A percentile compares a stretch with the other conserved stretches of the same genome.
Evolutionary conservation across 2,888 invertebrate species (phyloP).

Genomic region (Myathropa florea): DNA sequence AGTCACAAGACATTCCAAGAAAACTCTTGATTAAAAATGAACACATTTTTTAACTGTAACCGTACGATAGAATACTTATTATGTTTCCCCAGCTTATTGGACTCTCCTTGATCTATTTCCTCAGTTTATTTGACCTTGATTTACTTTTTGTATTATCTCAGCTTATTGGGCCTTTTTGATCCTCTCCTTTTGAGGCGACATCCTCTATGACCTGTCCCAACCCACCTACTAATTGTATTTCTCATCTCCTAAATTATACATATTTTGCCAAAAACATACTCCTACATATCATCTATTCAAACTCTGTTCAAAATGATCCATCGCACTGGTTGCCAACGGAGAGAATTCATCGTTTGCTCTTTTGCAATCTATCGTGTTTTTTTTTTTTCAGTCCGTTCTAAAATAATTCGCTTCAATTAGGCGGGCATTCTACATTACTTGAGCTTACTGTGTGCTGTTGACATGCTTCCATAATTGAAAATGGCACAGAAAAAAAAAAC

Average conservation of each 20-base stretch:
- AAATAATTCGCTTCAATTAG: slow-evolving; percentile 61
- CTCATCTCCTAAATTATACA: neutral
- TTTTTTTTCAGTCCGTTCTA: slow-evolving; percentile 24
- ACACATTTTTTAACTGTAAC: too few species aligned
- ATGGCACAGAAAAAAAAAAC: slow-evolving; percentile 12
- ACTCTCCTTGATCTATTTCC: too few species aligned
- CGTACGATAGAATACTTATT: too few species aligned
- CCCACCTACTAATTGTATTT: neutral
- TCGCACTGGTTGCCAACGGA: neutral
- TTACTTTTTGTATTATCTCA: too few species aligned
- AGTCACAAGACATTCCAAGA: too few species aligned
- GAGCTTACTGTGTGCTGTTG: slow-evolving; percentile 6
- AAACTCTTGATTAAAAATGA: too few species aligned
- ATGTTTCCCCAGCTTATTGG: too few species aligned
- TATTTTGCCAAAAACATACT: neutral
- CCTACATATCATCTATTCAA: neutral
- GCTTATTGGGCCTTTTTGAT: too few species aligned
- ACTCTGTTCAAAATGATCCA: neutral
- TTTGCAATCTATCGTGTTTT: slow-evolving; percentile 15
- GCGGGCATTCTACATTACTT: slow-evolving; percentile 25
- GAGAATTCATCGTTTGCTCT: neutral
- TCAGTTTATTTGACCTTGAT: too few species aligned
- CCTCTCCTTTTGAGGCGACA: too few species aligned
- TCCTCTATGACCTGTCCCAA: too few species aligned
- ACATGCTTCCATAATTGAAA: slow-evolving; percentile 35